A percentile compares a stretch with the other conserved stretches of the same genome.
Conservation (phyloP, 2,888 invertebrate genomes). For the Lottia gigantea region DNA sequence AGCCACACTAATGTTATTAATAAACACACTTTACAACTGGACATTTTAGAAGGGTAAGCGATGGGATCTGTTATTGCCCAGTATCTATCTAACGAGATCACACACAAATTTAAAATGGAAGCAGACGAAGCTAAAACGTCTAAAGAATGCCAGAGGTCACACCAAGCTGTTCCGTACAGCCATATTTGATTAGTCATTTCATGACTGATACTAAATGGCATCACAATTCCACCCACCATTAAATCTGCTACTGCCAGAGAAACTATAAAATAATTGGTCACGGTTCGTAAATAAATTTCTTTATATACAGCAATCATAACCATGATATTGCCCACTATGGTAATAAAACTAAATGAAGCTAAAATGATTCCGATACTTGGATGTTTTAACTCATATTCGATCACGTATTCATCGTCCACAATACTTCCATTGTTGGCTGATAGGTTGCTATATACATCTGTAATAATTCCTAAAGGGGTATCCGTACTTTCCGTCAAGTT, state of each 20-base stretch:
- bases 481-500: not conserved
- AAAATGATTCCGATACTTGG: conserved; percentile 78
- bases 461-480: not conserved
- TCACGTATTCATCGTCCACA: not conserved
- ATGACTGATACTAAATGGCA: conserved; percentile 81
- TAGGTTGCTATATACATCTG: not conserved
- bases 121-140: conserved; percentile 98
- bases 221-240: conserved; percentile 94
- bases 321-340: conserved; percentile 93
- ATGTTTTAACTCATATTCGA: conserved; percentile 35
- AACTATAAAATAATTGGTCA: conserved; percentile 97
- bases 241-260: conserved; percentile 97
- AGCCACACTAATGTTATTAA: conserved; percentile 96
- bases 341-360: conserved; percentile 87
- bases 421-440: not conserved
- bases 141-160: conserved; percentile 96
- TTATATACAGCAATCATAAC: conserved; percentile 93
- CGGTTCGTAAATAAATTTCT: conserved; percentile 93
- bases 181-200: conserved; percentile 72
- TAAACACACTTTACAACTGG: conserved; percentile 84
- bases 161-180: conserved; percentile 96
- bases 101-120: conserved; percentile 95
- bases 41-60: conserved; percentile 95
- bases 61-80: conserved; percentile 99
- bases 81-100: conserved; percentile 95